phyloP scores from a whole-genome alignment of 2,888 invertebrate species.

The Agriopis marginaria region DNA sequence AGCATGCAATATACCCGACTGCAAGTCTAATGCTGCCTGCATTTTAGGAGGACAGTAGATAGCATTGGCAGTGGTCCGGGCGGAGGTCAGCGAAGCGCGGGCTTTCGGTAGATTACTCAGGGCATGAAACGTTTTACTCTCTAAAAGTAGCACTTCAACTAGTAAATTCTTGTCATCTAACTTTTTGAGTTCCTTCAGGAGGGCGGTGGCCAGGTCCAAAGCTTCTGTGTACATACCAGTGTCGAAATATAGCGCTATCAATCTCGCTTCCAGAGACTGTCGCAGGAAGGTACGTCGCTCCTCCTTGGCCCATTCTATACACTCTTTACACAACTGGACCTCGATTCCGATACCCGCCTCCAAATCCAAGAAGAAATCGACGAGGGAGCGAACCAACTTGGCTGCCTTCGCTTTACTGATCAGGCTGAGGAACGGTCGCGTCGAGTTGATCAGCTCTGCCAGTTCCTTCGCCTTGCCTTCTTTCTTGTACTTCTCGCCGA shows the following conservation, averaged over 20 bases:
- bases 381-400: constrained; percentile 97
- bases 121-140: constrained; percentile 99
- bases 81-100: constrained; percentile 98
- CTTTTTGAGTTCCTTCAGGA: constrained; percentile 98
- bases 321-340: constrained; percentile 97
- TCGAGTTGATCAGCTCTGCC: constrained; percentile 96
- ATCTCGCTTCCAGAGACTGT: constrained; percentile 97
- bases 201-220: constrained; percentile 92
- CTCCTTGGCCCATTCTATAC: constrained; percentile 99
- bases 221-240: constrained; percentile 96
- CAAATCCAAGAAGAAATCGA: constrained; percentile 98
- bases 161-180: constrained; percentile 99
- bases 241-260: constrained; percentile 97
- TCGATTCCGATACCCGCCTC: constrained; percentile 98
- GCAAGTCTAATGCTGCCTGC: constrained; percentile 98
- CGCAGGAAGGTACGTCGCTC: constrained; percentile 98
- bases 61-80: constrained; percentile 99
- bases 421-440: constrained; percentile 96
- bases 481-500: constrained; percentile 96
- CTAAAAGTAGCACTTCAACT: constrained; percentile 98
- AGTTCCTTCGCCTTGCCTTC: constrained; percentile 97
- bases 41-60: constrained; percentile 99
- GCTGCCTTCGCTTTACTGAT: constrained; percentile 99
- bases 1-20: constrained; percentile 99
- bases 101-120: constrained; percentile 98